Base-by-base conservation (phyloP, 2,888 invertebrate species). In the Exocentrus adspersus region DNA sequence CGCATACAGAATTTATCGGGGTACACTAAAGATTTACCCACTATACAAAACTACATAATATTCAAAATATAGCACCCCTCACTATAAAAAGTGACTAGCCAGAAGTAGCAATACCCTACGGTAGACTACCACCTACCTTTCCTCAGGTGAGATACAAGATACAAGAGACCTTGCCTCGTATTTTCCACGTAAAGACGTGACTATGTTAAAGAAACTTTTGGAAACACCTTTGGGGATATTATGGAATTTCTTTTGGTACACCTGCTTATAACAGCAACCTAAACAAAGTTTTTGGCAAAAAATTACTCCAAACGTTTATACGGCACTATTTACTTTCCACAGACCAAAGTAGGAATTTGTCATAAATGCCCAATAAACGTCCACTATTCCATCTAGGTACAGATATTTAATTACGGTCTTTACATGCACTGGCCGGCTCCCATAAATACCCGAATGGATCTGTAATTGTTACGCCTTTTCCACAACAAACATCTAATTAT, bases 1-100 rank as follows among this genome's bases (percentile, higher is more conserved):
- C 65, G 65, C 76, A 75, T 74, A 75, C 72, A 77, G 75, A 77
- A 78, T 78, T 78, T 78, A 78, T 78, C 76, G 75, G 76, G 71
- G n/a, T n/a, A n/a, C n/a, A n/a, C n/a, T n/a, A n/a, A n/a, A n/a
- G n/a, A n/a, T n/a, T n/a, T n/a, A n/a, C n/a, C n/a, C n/a, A n/a
- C n/a, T n/a, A n/a, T n/a, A n/a, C n/a, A n/a, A n/a, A n/a, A n/a
- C n/a, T n/a, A n/a, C n/a, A n/a, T n/a, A n/a, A n/a, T n/a, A n/a
- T n/a, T n/a, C n/a, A n/a, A n/a, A n/a, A n/a, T n/a, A n/a, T n/a
- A n/a, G 69, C 74, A 69, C 69, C 69, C 48, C 57, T 65, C 72
- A 65, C 69, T 74, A 72, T 72, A 74, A 70, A 67, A 71, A 61
- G 65, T 63, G 65, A 45, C 65, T 60, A 60, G 58, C 60, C 62